Evolutionary conservation across 2,888 invertebrate genomes (phyloP).

Genomic region (Agrochola litura): DNA sequence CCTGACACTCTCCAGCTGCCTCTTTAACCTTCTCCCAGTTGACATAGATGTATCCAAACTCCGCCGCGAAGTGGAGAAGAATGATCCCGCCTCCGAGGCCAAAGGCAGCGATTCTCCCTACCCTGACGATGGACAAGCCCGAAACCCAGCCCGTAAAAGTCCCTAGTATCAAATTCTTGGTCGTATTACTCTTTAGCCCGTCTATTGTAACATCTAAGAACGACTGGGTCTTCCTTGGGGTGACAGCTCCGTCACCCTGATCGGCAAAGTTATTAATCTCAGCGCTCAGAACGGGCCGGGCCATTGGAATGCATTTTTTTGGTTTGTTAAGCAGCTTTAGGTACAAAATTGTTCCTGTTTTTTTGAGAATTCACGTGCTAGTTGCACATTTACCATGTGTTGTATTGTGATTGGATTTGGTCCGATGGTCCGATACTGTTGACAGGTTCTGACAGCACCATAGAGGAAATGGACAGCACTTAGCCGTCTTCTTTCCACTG

Average conservation of each 20-base stretch:
- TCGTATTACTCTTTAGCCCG: constrained; percentile 74
- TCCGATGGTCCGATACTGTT: not conserved
- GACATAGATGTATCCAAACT: constrained; percentile 96
- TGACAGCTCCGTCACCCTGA: constrained; percentile 60
- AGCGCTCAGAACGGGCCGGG: constrained; percentile 77
- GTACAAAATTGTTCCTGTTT: constrained; percentile 53
- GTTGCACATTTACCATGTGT: not conserved
- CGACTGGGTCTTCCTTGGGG: constrained; percentile 70
- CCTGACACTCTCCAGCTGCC: constrained; percentile 93
- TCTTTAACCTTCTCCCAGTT: constrained; percentile 96
- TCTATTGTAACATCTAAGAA: constrained; percentile 75
- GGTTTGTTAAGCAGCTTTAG: constrained; percentile 41
- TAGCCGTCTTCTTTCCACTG: not conserved
- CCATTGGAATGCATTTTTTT: constrained; percentile 76
- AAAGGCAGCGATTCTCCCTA: constrained; percentile 96
- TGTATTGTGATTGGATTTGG: not conserved
- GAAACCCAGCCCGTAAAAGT: constrained; percentile 91
- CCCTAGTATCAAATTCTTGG: constrained; percentile 79
- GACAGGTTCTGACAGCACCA: constrained; percentile 12
- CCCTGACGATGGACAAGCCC: constrained; percentile 94
- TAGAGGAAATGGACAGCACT: no score
- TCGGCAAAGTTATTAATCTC: constrained; percentile 70
- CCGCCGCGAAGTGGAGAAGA: constrained; percentile 96
- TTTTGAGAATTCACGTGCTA: constrained; percentile 8
- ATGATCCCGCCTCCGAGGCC: constrained; percentile 97